Percentiles rank a stretch among this genome's conserved stretches.
Evolutionary conservation across 1,140 invertebrate genomes (phyloP).

Genomic region (Drosophila nebulosa): DNA sequence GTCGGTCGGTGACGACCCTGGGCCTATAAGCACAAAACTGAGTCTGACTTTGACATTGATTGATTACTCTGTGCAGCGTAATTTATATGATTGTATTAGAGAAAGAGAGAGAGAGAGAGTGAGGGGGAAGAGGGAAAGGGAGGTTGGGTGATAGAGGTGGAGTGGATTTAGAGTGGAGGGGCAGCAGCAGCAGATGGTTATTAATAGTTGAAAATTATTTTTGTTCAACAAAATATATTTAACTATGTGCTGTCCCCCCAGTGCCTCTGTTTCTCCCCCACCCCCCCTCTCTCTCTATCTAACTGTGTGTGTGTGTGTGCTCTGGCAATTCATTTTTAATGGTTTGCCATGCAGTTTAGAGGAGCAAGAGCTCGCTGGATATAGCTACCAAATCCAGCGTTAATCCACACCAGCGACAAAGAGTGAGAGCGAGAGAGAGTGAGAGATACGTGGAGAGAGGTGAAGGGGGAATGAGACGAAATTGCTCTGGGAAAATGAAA

Average conservation of each 20-base stretch:
- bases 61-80: slow-evolving; percentile 68
- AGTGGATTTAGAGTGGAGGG: too few species aligned
- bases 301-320: slow-evolving; percentile 28
- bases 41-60: slow-evolving; percentile 75
- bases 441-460: too few species aligned
- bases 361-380: neutral
- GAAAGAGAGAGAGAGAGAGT: slow-evolving; percentile 1
- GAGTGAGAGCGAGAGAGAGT: slow-evolving; percentile 4
- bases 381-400: slow-evolving; percentile 20
- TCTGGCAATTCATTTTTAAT: slow-evolving; percentile 70
- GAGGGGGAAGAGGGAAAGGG: neutral
- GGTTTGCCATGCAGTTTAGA: slow-evolving; percentile 43
- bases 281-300: too few species aligned
- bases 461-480: too few species aligned
- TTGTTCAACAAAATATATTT: slow-evolving; percentile 3
- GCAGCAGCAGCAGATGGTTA: slow-evolving; percentile 34
- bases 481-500: slow-evolving; percentile 21
- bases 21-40: slow-evolving; percentile 43
- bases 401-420: slow-evolving; percentile 22
- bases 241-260: neutral
- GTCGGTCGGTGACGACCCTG: slow-evolving; percentile 25
- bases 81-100: slow-evolving; percentile 77
- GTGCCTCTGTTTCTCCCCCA: neutral
- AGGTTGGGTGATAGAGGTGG: neutral
- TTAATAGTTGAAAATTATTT: slow-evolving; percentile 52